These are phyloP conservation scores for Drosophila pseudoobscura DNA, from an alignment of 1,140 invertebrate species.

Conservation along the genomic window DNA sequence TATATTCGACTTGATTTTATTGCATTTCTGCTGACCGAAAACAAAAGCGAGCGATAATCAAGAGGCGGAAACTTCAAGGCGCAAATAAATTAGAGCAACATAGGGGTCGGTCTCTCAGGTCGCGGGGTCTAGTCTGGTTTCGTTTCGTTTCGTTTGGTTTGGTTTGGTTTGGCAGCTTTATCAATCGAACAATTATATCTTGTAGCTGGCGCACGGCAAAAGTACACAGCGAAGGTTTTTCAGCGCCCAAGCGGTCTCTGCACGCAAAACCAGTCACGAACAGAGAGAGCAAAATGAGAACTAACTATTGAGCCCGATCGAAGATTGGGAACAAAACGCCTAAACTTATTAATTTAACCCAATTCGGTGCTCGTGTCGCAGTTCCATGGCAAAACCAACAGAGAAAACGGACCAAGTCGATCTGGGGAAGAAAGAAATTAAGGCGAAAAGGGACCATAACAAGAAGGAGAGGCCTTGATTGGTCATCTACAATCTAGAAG, in stretches of 20 bases:
- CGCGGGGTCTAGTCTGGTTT: not conserved
- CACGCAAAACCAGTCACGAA: slow-evolving; percentile 77
- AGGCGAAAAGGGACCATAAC: not conserved
- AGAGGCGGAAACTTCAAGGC: slow-evolving; percentile 62
- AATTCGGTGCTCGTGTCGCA: slow-evolving; percentile 55
- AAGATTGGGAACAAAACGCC: slow-evolving; percentile 48
- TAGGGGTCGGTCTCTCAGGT: slow-evolving; percentile 25
- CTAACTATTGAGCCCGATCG: slow-evolving; percentile 16
- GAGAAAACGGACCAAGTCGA: slow-evolving; percentile 41
- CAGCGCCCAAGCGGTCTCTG: slow-evolving; percentile 34
- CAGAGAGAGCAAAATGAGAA: slow-evolving; percentile 37
- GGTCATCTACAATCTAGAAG: slow-evolving; percentile 6
- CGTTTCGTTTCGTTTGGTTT: not conserved
- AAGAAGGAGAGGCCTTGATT: slow-evolving; percentile 17
- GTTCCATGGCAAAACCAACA: slow-evolving; percentile 40
- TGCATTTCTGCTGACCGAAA: slow-evolving; percentile 21
- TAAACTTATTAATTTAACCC: slow-evolving; percentile 68
- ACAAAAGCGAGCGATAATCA: slow-evolving; percentile 34
- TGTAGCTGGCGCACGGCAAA: slow-evolving; percentile 7
- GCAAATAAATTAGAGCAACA: slow-evolving; percentile 70
- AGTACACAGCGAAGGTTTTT: slow-evolving; percentile 39
- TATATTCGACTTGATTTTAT: slow-evolving; percentile 19
- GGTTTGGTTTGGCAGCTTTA: slow-evolving; percentile 43
- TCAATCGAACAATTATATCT: slow-evolving; percentile 76
- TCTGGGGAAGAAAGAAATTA: slow-evolving; percentile 26